A percentile compares a stretch with the other conserved stretches of the same genome.
phyloP scores from a whole-genome alignment of 35 echinoderm and acorn worm species.

The Patiria miniata region DNA sequence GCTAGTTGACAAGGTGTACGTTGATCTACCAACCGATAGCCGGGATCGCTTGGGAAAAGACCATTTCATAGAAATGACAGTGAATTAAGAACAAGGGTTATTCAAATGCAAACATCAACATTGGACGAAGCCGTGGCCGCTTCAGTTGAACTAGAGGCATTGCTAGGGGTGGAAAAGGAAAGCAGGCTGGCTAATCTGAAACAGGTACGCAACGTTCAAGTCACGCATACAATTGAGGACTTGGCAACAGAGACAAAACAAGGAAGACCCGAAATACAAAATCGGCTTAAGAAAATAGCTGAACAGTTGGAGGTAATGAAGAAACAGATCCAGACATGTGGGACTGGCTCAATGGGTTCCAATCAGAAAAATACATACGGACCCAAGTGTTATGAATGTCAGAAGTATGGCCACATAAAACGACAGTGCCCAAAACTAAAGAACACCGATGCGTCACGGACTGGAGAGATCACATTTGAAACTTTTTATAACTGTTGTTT shows the following conservation, averaged over 20 bases:
- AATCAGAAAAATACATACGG: not conserved
- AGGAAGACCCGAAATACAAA: not conserved
- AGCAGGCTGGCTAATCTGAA: not conserved
- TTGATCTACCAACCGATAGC: not conserved
- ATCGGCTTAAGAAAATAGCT: not conserved
- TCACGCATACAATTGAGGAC: not conserved
- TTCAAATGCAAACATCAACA: not conserved
- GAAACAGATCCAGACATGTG: not conserved
- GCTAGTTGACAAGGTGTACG: not conserved
- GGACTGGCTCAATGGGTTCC: not conserved
- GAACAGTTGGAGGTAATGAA: not conserved
- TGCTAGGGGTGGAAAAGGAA: not conserved
- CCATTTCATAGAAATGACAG: not conserved
- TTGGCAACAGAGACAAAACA: not conserved
- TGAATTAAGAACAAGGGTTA: not conserved
- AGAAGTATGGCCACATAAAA: constrained; percentile 11
- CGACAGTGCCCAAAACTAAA: not conserved
- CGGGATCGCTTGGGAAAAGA: not conserved
- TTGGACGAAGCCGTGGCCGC: not conserved
- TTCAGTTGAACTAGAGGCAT: not conserved
- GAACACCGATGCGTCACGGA: not conserved
- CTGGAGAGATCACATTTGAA: not conserved
- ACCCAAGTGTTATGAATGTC: not conserved
- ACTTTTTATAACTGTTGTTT: too few relatives aligned
- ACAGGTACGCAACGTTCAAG: too few relatives aligned